These are phyloP conservation scores for Bombus turneri DNA, from an alignment of 1,140 invertebrate species.

Conservation along the genomic window DNA sequence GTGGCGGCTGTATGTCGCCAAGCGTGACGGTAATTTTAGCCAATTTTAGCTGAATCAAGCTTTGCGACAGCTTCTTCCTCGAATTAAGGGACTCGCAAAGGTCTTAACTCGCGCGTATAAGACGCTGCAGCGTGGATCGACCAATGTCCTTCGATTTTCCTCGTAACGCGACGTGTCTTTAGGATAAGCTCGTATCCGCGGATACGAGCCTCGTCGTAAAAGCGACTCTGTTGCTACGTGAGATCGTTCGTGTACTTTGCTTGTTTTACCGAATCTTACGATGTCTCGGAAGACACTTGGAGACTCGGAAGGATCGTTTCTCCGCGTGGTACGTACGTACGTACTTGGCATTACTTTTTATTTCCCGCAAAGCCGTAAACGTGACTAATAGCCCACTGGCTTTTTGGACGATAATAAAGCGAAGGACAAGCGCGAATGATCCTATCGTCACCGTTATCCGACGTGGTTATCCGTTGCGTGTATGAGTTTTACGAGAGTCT, in stretches of 20 bases:
- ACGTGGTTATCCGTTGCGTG: background rate
- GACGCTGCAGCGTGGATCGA: no score
- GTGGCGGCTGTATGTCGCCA: no score
- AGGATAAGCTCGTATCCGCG: conserved; percentile 47
- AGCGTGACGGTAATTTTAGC: background rate
- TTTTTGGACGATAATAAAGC: conserved; percentile 59
- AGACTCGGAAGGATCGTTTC: background rate
- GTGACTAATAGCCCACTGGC: conserved; percentile 54
- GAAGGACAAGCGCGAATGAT: conserved; percentile 35
- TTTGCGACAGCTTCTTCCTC: background rate
- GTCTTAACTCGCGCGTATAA: no score
- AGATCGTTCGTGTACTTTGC: conserved; percentile 17
- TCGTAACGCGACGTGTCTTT: conserved; percentile 31
- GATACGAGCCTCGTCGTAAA: conserved; percentile 62
- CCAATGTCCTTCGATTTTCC: conserved; percentile 51
- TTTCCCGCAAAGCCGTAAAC: conserved; percentile 53
- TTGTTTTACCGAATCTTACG: conserved; percentile 5
- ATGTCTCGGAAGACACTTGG: background rate
- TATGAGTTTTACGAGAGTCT: background rate
- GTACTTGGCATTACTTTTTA: conserved; percentile 59
- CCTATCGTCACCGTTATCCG: conserved; percentile 23
- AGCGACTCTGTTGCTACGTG: conserved; percentile 46
- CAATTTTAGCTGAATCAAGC: background rate
- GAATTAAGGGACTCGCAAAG: no score
- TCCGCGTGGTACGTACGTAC: background rate